Evolutionary conservation across 2,113 vertebrate genomes (phyloP).

Genomic region (Microtus oregoni): DNA sequence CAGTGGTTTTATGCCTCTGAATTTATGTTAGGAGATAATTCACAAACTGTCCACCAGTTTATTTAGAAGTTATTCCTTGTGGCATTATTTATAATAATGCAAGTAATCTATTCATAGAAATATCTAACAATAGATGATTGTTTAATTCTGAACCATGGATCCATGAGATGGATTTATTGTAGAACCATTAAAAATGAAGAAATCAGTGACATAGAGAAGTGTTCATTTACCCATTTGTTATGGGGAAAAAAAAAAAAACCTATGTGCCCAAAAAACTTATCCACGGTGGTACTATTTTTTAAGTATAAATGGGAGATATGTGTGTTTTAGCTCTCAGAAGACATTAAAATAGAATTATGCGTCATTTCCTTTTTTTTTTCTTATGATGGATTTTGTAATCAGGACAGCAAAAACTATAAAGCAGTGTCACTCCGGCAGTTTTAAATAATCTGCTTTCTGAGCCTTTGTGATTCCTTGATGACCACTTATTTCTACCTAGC

Average conservation of each 20-base stretch:
- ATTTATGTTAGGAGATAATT: slow-evolving; percentile 36
- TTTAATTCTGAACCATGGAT: slow-evolving; percentile 30
- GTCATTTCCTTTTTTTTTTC: not conserved
- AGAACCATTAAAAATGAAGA: slow-evolving; percentile 24
- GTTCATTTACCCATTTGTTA: slow-evolving; percentile 30
- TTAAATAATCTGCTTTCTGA: not conserved
- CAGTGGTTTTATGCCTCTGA: not conserved
- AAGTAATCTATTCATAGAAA: not conserved
- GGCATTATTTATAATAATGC: slow-evolving; percentile 21
- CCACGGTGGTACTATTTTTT: not conserved
- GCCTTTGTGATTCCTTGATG: not conserved
- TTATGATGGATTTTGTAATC: not conserved
- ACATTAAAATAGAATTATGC: not conserved
- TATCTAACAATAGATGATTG: not conserved
- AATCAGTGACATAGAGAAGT: not conserved
- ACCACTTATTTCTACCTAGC: not conserved
- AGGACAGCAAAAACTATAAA: slow-evolving; percentile 1
- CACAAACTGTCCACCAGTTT: not conserved
- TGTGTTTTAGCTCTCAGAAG: slow-evolving; percentile 33
- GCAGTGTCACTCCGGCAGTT: not conserved
- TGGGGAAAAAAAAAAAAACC: too few relatives aligned
- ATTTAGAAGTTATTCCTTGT: not conserved
- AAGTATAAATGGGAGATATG: not conserved
- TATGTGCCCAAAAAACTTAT: not conserved
- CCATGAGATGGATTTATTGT: slow-evolving; percentile 44